Evolutionary conservation across 1,140 invertebrate species (phyloP).

Genomic region (Watersipora subatra): DNA sequence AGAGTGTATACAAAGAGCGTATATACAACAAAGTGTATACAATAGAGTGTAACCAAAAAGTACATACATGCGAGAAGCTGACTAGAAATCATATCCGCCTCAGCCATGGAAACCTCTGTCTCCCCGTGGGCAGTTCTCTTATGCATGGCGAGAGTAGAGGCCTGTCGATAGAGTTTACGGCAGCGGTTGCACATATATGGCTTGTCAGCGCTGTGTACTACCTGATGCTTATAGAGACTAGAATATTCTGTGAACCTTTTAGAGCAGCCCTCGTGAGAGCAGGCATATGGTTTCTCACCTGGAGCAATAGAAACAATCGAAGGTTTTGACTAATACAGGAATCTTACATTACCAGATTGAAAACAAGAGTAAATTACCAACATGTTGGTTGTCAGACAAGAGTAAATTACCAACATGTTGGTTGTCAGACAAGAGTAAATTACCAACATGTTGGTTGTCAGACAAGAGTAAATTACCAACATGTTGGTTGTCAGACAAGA

Average conservation of each 20-base stretch:
- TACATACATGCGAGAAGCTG: not conserved
- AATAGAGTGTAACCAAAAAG: too few relatives aligned
- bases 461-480: too few relatives aligned
- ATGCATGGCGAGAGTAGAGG: conserved; percentile 51
- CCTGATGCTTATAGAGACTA: conserved; percentile 58
- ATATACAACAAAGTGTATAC: too few relatives aligned
- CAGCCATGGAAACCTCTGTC: conserved; percentile 18
- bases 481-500: too few relatives aligned
- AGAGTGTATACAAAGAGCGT: too few relatives aligned
- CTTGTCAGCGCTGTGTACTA: conserved; percentile 52
- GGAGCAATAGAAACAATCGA: conserved; percentile 12
- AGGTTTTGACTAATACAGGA: too few relatives aligned
- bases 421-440: too few relatives aligned
- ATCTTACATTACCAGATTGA: too few relatives aligned
- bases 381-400: too few relatives aligned
- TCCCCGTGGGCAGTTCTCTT: conserved; percentile 43
- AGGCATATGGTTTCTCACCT: conserved; percentile 43
- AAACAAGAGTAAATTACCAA: too few relatives aligned
- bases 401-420: too few relatives aligned
- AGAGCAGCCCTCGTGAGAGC: conserved; percentile 48
- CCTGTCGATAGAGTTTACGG: conserved; percentile 49
- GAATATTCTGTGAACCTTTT: conserved; percentile 62
- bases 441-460: too few relatives aligned
- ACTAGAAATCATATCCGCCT: conserved; percentile 12
- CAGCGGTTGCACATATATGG: conserved; percentile 50